These are phyloP conservation scores for Gonatopus flavifemur DNA, from an alignment of 1,140 invertebrate species.

Conservation along the genomic window DNA sequence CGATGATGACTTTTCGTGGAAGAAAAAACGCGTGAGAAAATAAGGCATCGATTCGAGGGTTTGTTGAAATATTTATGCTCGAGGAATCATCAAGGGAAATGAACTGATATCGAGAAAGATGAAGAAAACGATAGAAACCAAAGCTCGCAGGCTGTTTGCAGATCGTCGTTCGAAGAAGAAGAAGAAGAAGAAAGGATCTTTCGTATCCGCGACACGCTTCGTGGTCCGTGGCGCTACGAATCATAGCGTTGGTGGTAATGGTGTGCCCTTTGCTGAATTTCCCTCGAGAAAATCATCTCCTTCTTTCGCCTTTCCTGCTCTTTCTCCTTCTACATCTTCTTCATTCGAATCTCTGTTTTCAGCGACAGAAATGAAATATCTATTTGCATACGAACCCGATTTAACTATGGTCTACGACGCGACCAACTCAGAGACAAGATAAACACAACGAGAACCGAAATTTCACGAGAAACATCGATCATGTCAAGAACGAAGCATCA, in stretches of 20 bases:
- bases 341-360: constrained; percentile 26
- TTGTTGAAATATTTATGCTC: too few species aligned
- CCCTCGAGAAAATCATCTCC: constrained; percentile 37
- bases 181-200: not conserved
- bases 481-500: too few species aligned
- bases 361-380: constrained; percentile 39
- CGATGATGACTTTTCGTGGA: too few species aligned
- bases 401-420: constrained; percentile 15
- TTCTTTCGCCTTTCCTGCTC: constrained; percentile 17
- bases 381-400: constrained; percentile 34
- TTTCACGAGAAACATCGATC: too few species aligned
- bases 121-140: not conserved
- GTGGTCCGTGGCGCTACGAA: constrained; percentile 5
- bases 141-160: not conserved
- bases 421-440: constrained; percentile 23
- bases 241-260: too few species aligned
- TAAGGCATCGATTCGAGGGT: too few species aligned
- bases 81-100: constrained; percentile 23
- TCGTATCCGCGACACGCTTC: constrained; percentile 17
- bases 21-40: too few species aligned
- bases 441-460: constrained; percentile 33
- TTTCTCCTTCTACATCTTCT: too few species aligned
- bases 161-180: not conserved
- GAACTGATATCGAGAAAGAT: constrained; percentile 17
- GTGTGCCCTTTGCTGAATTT: constrained; percentile 31